Evolutionary conservation across 1,140 invertebrate genomes (phyloP).

Genomic region (Drosophila suzukii): DNA sequence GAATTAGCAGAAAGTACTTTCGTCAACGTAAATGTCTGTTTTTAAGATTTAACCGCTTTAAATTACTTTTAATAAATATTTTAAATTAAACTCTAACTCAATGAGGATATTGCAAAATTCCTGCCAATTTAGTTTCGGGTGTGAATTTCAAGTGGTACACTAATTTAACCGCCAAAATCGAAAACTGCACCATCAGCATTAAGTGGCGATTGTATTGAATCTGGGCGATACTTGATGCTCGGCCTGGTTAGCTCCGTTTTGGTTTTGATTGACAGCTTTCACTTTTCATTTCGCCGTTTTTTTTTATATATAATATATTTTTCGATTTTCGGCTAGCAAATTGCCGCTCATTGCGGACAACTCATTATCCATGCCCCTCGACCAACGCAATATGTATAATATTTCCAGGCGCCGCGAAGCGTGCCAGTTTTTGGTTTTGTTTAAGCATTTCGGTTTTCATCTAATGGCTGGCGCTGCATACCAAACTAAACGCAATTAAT

Average conservation of each 20-base stretch:
- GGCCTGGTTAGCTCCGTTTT: constrained; percentile 40
- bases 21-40: neutral
- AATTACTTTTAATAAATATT: neutral
- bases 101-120: constrained; percentile 2
- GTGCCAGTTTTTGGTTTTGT: constrained; percentile 27
- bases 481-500: constrained; percentile 70
- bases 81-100: neutral
- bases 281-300: constrained; percentile 51
- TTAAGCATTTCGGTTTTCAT: constrained; percentile 36
- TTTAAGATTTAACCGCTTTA: neutral
- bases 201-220: constrained; percentile 25
- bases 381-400: constrained; percentile 33
- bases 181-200: constrained; percentile 40
- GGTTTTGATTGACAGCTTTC: constrained; percentile 71
- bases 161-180: neutral
- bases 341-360: constrained; percentile 43
- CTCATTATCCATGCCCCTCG: constrained; percentile 31
- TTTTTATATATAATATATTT: neutral
- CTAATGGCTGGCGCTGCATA: constrained; percentile 53
- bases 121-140: constrained; percentile 4
- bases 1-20: neutral
- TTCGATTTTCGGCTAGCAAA: constrained; percentile 24
- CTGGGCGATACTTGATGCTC: constrained; percentile 29
- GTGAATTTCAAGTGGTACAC: neutral
- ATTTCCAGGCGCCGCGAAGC: constrained; percentile 33